Evolutionary conservation across 2,113 vertebrate species (phyloP).

Genomic region (Enhydra lutris): DNA sequence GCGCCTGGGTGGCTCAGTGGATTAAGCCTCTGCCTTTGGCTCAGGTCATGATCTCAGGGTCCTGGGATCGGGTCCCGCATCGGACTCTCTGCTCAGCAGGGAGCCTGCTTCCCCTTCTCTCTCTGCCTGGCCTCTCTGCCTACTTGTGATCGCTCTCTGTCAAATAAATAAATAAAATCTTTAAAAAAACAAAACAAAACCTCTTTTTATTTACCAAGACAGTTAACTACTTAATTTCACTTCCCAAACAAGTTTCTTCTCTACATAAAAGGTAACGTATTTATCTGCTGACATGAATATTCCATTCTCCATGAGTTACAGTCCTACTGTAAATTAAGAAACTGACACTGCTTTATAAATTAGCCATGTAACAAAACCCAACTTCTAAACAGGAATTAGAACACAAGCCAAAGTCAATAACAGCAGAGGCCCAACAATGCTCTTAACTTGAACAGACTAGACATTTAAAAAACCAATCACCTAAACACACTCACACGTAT

Average conservation of each 20-base stretch:
- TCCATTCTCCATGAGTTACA: not conserved
- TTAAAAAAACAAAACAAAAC: not conserved
- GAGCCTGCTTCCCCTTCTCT: too few species aligned
- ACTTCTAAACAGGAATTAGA: not conserved
- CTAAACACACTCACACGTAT: not conserved
- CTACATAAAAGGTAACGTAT: not conserved
- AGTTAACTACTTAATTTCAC: slow-evolving; percentile 34
- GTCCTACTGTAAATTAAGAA: slow-evolving; percentile 18
- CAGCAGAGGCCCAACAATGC: not conserved
- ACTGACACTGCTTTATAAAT: not conserved
- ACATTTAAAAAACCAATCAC: slow-evolving; percentile 1
- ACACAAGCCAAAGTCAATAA: not conserved
- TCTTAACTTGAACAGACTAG: not conserved
- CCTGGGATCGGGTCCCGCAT: too few species aligned
- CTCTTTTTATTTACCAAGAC: not conserved
- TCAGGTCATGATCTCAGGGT: too few species aligned
- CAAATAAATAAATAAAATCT: too few species aligned
- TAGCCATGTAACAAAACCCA: not conserved
- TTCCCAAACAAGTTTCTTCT: slow-evolving; percentile 34
- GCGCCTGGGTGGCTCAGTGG: too few species aligned
- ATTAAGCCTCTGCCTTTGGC: too few species aligned
- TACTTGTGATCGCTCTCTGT: too few species aligned
- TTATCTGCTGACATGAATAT: slow-evolving; percentile 12
- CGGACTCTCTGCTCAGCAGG: too few species aligned
- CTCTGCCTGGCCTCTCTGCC: too few species aligned